Base-by-base conservation (phyloP, 2,888 invertebrate species). In the Ichneumon xanthorius region DNA sequence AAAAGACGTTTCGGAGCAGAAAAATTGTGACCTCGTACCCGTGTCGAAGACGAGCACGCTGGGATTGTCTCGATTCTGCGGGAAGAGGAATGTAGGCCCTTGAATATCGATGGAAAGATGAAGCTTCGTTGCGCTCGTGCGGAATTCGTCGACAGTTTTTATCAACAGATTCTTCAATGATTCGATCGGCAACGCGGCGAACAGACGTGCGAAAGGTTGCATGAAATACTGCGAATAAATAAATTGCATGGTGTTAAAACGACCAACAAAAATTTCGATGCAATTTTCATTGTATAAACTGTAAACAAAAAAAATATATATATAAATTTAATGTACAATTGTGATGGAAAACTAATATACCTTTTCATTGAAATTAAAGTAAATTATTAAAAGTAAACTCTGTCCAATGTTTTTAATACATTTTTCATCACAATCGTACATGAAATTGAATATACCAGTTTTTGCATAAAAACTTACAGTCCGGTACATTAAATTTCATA, bases 11-110 rank as follows among this genome's bases (percentile, higher is more conserved):
- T 19, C 55, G 2, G 55, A 55, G 19, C 9, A 22, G 9, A 19
- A 22, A 53, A 53, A 5, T 9, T 7, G 45, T 45, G 11, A 45
- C n/a, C 40, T 77, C 75, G 90, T 94, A 96, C 96, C 97, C 94
- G 96, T 95, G 90, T 97, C 97, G n/a, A 97, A 94, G 30, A 97
- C 96, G 68, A 98, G 93, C 7, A 97, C 95, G 92, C 97, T 97
- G 0, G 97, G 97, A 0, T 97, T 97, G 6, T 97, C 96, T 0
- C 97, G 96, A 90, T 97, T 97, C 90, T 97, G 97, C 0, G 98
- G 98, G 70, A 98, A 94, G 53, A 97, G 94, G 22, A 98, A 93
- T 0, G 97, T 96, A 5, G 97, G 97, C 2, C 97, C 96, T 90
- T 96, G 96, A 73, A 97, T 95, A 92, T 96, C 96, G 48, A 97